These are phyloP conservation scores for Notarius quadriscutis DNA, from an alignment of 2,113 vertebrate genomes.

Conservation along the genomic window DNA sequence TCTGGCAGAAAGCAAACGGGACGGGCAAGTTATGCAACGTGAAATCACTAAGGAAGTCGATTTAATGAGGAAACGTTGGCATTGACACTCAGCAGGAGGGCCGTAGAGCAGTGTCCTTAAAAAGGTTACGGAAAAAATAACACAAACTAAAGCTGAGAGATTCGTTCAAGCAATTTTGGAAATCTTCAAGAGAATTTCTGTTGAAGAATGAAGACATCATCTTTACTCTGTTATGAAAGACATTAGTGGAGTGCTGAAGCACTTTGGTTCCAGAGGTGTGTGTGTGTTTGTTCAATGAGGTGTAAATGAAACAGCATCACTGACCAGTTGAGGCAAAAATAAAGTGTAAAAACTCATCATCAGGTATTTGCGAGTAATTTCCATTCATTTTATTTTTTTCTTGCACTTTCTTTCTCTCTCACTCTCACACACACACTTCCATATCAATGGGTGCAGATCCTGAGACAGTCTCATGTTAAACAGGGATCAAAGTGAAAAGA, in stretches of 20 bases:
- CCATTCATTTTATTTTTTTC: neutral
- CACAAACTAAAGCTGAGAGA: neutral
- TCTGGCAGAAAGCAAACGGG: neutral
- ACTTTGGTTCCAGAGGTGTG: neutral
- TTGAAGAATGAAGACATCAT: constrained; percentile 19
- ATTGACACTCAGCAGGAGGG: neutral
- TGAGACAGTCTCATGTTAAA: neutral
- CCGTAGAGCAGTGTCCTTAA: neutral
- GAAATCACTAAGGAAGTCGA: neutral
- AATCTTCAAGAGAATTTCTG: neutral
- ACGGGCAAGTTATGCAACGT: neutral
- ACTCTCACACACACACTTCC: neutral
- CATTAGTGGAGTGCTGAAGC: constrained; percentile 8
- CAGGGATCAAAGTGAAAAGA: neutral
- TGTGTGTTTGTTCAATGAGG: neutral
- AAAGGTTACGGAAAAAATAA: neutral
- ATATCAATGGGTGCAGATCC: neutral
- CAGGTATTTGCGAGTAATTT: neutral
- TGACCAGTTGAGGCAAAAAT: constrained; percentile 11
- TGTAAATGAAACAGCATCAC: neutral
- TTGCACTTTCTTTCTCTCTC: neutral
- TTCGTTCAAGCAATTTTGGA: neutral
- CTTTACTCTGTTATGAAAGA: neutral
- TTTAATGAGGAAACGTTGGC: neutral
- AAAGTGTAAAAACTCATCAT: constrained; percentile 2